A percentile compares a stretch with the other conserved stretches of the same genome.
phyloP scores from a whole-genome alignment of 2,113 vertebrate genomes.

The Gymnarchus niloticus region DNA sequence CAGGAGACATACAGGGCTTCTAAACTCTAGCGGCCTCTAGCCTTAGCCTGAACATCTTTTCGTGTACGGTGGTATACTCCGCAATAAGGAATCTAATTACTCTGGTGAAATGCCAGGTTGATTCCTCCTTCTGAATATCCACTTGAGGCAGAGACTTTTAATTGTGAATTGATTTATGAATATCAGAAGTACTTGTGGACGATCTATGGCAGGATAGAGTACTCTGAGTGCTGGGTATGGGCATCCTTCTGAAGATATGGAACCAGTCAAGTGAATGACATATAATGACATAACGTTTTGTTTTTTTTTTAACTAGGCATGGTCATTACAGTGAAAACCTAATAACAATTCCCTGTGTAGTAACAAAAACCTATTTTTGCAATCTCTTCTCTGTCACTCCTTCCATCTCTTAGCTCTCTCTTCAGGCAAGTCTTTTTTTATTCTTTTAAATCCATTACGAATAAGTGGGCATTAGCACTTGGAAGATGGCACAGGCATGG shows the following conservation, averaged over 20 bases:
- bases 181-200: not conserved
- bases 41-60: not conserved
- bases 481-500: not conserved
- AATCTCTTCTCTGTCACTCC: not conserved
- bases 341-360: not conserved
- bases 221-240: no score
- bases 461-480: not conserved
- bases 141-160: not conserved
- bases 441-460: not conserved
- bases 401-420: not conserved
- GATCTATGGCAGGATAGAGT: not conserved
- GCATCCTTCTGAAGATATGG: not conserved
- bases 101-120: not conserved
- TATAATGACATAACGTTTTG: not conserved
- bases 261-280: conserved; percentile 6
- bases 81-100: no score
- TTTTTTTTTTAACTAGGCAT: conserved; percentile 1
- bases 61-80: no score
- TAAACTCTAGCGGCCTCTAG: not conserved
- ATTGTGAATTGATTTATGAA: not conserved
- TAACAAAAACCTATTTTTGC: not conserved
- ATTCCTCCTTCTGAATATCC: not conserved
- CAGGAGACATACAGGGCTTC: not conserved
- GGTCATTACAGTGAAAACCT: not conserved
- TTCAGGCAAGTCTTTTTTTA: conserved; percentile 1